phyloP scores from a whole-genome alignment of 2,888 invertebrate species.

The Tetranychus truncatus region DNA sequence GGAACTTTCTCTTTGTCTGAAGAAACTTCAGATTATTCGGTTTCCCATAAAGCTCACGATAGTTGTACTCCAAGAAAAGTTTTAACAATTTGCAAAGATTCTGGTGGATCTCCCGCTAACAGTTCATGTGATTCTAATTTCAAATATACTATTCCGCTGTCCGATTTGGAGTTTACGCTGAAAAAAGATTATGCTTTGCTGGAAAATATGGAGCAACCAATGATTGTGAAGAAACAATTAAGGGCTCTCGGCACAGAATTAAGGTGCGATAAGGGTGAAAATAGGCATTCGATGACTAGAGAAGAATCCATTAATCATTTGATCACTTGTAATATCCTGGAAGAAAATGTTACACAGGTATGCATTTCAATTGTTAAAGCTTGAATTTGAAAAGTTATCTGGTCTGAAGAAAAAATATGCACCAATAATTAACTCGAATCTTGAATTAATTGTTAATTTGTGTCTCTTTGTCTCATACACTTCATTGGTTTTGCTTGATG shows the following conservation, averaged over 20 bases:
- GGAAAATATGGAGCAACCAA: slow-evolving; percentile 1
- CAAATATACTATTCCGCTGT: neutral
- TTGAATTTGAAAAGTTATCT: too few relatives aligned
- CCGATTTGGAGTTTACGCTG: neutral
- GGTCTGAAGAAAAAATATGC: too few relatives aligned
- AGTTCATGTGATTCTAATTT: neutral
- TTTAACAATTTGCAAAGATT: neutral
- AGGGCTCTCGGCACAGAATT: neutral
- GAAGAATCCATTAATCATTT: neutral
- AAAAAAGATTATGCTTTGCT: slow-evolving; percentile 2
- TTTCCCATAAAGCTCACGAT: neutral
- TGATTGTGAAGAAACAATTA: neutral
- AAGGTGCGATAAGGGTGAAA: neutral
- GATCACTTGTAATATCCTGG: neutral
- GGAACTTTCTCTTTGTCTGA: neutral
- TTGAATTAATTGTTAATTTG: too few relatives aligned
- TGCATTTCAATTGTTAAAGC: neutral
- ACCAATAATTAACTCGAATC: too few relatives aligned
- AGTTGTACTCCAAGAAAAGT: too few relatives aligned
- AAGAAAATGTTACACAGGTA: neutral
- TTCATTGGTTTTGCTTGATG: too few relatives aligned
- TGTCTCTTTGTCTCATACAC: too few relatives aligned
- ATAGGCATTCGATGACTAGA: neutral
- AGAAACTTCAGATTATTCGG: neutral
- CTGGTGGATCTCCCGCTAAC: neutral